Base-by-base conservation (phyloP, 1,140 invertebrate species). In the Lepidostoma basale region DNA sequence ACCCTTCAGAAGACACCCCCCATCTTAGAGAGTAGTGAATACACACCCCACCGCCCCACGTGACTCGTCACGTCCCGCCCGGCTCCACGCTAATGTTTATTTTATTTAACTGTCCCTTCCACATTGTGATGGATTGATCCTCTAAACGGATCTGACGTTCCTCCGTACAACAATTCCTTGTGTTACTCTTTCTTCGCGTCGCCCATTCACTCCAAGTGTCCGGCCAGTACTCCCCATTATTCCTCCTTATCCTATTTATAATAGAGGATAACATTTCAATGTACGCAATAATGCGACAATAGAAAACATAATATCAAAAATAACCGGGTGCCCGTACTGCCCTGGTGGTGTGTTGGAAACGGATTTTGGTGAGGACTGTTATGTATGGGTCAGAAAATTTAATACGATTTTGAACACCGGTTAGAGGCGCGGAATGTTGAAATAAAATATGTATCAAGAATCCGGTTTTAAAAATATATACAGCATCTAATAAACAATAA, bases 191-290 rank as follows among this genome's bases (percentile, higher is more conserved):
- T 44, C 36, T 42, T 30, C 26, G 33, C 23, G 8, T 23, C 16
- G 23, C 25, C 49, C 18, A 72, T 72, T 64, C 36, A 71, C 14
- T 62, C 60, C 47, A 65, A 72, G 69, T 72, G 69, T 72, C 64
- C 69, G 69, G 25, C 30, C 45, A 28, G 49, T 62, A 64, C 45
- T 16, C 10, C 23, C 20, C 63, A 45, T 66, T 69, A 65, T 36
- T 69, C 6, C 52, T 18, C 49, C 69, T 72, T 72, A 68, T 72
- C 69, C 69, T 65, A 54, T 68, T 72, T 72, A 72, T 66, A 72
- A 72, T 72, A 65, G 36, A 23, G 69, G 47, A 67, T 72, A 62
- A 45, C 66, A 63, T 64, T 69, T 69, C 62, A 64, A 65, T 58
- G 49, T 23, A 28, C 26, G 62, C 68, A 64, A 69, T 69, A 60